Conservation (phyloP, 2,797 vertebrate species). For the Sebastes hubbsi region DNA sequence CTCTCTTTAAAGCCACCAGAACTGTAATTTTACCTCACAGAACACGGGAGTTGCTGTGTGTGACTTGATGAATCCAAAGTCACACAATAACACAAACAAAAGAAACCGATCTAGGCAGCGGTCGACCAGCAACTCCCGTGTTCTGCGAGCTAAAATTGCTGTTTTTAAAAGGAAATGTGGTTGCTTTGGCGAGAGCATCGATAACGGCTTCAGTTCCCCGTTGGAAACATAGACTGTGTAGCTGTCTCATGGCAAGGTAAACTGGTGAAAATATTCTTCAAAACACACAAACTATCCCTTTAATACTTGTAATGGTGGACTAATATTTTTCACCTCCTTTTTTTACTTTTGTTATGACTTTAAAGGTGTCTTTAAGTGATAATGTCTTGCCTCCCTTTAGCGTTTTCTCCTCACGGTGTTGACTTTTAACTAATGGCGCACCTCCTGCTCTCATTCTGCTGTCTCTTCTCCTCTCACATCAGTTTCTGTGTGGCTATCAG, state of each 20-base stretch:
- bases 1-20: too few relatives aligned
- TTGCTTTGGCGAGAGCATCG: too few relatives aligned
- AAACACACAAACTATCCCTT: too few relatives aligned
- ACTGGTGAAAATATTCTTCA: too few relatives aligned
- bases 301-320: not conserved
- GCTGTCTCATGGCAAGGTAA: too few relatives aligned
- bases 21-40: too few relatives aligned
- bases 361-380: constrained; percentile 2
- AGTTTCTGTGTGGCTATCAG: constrained; percentile 98
- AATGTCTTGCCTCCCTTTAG: constrained; percentile 11
- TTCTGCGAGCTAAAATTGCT: fast-evolving
- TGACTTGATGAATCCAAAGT: too few relatives aligned
- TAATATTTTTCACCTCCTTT: not conserved
- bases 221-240: too few relatives aligned
- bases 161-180: fast-evolving
- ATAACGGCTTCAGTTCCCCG: too few relatives aligned
- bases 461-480: constrained; percentile 61
- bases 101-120: too few relatives aligned
- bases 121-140: fast-evolving
- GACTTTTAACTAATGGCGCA: constrained; percentile 23
- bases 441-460: constrained; percentile 46
- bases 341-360: not conserved
- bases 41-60: too few relatives aligned
- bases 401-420: constrained; percentile 15
- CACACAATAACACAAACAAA: too few relatives aligned